Conservation (phyloP, 1,140 invertebrate species). For the Sminthurinus signatus region DNA sequence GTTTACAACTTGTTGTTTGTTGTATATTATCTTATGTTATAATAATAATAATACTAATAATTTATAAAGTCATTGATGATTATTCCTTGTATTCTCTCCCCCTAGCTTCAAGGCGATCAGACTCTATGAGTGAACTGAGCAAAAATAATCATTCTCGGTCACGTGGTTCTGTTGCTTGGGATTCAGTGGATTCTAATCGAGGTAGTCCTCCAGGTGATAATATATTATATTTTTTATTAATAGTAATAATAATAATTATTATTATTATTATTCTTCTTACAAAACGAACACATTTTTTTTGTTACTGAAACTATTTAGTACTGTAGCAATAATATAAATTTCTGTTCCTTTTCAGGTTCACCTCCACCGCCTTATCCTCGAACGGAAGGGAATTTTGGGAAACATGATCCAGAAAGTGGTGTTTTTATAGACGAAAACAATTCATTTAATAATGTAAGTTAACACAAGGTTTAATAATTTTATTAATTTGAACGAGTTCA, state of each 20-base stretch:
- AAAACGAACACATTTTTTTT: no score
- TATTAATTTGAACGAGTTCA: no score
- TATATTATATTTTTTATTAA: no score
- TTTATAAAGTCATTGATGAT: background rate
- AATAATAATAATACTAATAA: background rate
- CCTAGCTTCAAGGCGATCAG: conserved; percentile 35
- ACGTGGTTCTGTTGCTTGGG: conserved; percentile 22
- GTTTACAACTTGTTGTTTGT: no score
- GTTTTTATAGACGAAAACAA: conserved; percentile 21
- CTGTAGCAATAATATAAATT: no score
- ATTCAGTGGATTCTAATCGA: conserved; percentile 37
- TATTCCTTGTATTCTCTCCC: conserved; percentile 18
- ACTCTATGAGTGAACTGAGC: conserved; percentile 38
- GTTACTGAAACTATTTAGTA: no score
- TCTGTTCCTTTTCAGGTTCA: conserved; percentile 48
- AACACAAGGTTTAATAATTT: background rate
- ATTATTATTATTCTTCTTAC: no score
- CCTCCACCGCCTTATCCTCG: conserved; percentile 83
- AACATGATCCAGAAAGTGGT: conserved; percentile 37
- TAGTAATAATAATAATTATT: no score
- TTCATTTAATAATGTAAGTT: conserved; percentile 26
- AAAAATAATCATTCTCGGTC: conserved; percentile 27
- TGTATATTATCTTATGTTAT: no score
- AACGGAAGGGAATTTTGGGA: no score
- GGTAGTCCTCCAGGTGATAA: conserved; percentile 57